Evolutionary conservation across 2,113 vertebrate genomes (phyloP), one percentile per base, ranked within the genome.

Genomic region (Gadus chalcogrammus): DNA sequence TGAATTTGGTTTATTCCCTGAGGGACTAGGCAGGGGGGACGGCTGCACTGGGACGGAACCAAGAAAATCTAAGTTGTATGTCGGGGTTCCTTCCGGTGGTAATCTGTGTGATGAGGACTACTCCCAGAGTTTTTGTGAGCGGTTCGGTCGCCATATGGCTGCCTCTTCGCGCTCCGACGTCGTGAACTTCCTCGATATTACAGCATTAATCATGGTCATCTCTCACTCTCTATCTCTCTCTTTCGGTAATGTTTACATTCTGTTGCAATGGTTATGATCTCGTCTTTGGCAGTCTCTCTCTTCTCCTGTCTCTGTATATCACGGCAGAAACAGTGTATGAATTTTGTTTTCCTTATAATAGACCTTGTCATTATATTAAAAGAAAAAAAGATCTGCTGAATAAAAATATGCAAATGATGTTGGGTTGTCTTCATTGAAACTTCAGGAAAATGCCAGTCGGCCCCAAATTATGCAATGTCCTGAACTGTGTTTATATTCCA

Each of bases 281-380:
- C 66, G 75, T 88, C 79, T 82, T 75, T 77, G 76, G 82, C 85
- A 76, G 80, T 75, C 75, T 85, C 70, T 74, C 70, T 74, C 80
- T 86, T 83, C 82, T 67, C 82, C 74, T 85, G 77, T 85, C 75
- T 88, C 79, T 84, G 79, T 81, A 74, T 74, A 77, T 77, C 82
- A 81, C 75, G 73, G 84, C 80, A 87, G 80, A 85, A 85, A 80
- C 84, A 85, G 88, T 91, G 84, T 92, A 88, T 91, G 79, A 86
- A 88, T 88, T 48, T 86, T 84, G 80, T 48, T 90, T 91, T 91
- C 85, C 87, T 83, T 71, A 70, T 88, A 80, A 84, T 79, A 80
- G 80, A 89, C 77, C 87, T 89, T 88, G 88, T 88, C 85, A 89
- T 90, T 92, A 85, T 90, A 89, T 90, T 91, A 87, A 91, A 91